Percentiles rank a stretch among this genome's conserved stretches.
Evolutionary conservation across 2,888 invertebrate species (phyloP).

Genomic region (Schizaphis graminum): DNA sequence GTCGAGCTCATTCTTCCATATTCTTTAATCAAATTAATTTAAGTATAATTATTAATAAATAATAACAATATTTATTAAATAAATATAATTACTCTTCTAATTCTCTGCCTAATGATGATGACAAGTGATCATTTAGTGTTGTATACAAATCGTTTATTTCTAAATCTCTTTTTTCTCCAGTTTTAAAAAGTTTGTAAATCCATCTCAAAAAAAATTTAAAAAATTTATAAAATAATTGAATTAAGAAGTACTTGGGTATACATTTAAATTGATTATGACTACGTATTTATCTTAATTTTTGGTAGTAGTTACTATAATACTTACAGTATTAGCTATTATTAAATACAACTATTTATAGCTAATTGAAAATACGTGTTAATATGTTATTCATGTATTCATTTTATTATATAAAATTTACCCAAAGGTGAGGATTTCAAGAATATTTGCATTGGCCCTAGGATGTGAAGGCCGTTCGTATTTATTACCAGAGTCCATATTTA

Average conservation of each 20-base stretch:
- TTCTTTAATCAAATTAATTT: not conserved
- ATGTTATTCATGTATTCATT: not conserved
- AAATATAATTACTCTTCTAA: slow-evolving; percentile 75
- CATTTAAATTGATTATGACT: not conserved
- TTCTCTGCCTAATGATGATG: slow-evolving; percentile 77
- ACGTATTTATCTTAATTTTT: not conserved
- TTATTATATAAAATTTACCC: slow-evolving; percentile 72
- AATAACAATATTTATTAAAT: not conserved
- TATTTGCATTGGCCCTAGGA: slow-evolving; percentile 75
- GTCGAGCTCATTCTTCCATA: not conserved
- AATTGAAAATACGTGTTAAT: not conserved
- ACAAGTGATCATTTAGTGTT: slow-evolving; percentile 79
- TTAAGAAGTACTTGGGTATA: not conserved
- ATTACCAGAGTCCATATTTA: not conserved
- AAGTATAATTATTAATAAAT: not conserved
- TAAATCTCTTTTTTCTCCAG: slow-evolving; percentile 80
- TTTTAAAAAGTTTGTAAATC: slow-evolving; percentile 82
- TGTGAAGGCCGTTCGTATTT: slow-evolving; percentile 73
- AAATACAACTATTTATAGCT: not conserved
- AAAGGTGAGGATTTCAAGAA: slow-evolving; percentile 77
- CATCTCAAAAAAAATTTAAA: slow-evolving; percentile 74
- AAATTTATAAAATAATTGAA: slow-evolving; percentile 23
- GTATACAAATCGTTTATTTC: slow-evolving; percentile 82
- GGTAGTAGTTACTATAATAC: not conserved
- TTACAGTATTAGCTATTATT: not conserved